phyloP scores from a whole-genome alignment of 2,113 vertebrate genomes.

The Etheostoma spectabile region DNA sequence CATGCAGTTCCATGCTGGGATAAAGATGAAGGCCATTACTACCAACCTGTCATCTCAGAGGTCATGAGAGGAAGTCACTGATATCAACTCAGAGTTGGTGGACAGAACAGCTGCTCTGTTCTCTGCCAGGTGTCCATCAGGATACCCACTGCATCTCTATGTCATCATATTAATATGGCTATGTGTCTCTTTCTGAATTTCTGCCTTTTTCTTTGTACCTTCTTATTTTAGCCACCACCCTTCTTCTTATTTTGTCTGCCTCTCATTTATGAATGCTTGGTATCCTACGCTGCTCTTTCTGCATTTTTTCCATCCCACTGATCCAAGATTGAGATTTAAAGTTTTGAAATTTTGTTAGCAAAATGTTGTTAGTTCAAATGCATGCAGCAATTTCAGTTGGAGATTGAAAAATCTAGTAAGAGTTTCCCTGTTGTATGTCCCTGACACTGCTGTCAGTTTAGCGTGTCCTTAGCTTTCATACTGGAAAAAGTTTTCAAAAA shows the following conservation, averaged over 20 bases:
- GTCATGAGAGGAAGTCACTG: conserved; percentile 43
- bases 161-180: not conserved
- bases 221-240: not conserved
- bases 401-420: not conserved
- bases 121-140: conserved; percentile 41
- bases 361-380: not conserved
- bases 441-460: not conserved
- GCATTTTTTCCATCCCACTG: not conserved
- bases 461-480: not conserved
- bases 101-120: conserved; percentile 36
- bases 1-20: conserved; percentile 3
- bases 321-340: not conserved
- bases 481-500: not conserved
- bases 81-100: conserved; percentile 12
- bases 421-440: not conserved
- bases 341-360: not conserved
- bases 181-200: not conserved
- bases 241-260: not conserved
- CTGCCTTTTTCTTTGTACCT: not conserved
- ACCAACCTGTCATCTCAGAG: conserved; percentile 26
- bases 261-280: too few species aligned
- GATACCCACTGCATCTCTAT: not conserved
- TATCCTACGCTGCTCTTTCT: not conserved
- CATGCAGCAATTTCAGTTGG: not conserved
- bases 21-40: conserved; percentile 35